Conservation (phyloP, 2,113 vertebrate genomes). For the Pao palembangensis region DNA sequence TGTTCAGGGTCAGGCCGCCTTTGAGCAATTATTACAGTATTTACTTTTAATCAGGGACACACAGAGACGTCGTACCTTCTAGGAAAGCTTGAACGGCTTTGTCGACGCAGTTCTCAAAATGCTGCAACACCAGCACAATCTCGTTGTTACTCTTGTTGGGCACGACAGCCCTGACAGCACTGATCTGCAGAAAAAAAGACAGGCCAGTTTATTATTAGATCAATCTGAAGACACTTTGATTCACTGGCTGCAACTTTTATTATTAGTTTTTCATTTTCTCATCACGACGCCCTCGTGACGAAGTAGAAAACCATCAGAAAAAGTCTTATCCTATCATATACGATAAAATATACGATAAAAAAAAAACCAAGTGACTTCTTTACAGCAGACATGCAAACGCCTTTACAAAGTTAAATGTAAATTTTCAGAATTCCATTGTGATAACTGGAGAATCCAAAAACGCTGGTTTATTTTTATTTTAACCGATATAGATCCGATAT, state of each 20-base stretch:
- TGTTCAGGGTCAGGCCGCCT: not conserved
- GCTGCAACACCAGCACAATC: slow-evolving; percentile 92
- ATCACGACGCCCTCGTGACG: too few relatives aligned
- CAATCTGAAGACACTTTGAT: too few relatives aligned
- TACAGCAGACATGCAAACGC: too few relatives aligned
- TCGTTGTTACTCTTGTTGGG: slow-evolving; percentile 98
- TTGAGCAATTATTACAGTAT: not conserved
- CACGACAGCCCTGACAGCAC: slow-evolving; percentile 87
- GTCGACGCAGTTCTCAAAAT: slow-evolving; percentile 93
- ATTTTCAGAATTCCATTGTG: not conserved
- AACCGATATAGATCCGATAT: not conserved
- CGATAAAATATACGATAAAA: too few relatives aligned
- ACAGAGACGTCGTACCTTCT: slow-evolving; percentile 79
- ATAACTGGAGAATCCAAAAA: not conserved
- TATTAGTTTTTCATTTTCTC: too few relatives aligned
- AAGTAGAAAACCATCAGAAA: too few relatives aligned
- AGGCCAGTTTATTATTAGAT: not conserved
- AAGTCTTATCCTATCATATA: too few relatives aligned
- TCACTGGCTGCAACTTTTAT: too few relatives aligned
- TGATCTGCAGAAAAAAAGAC: slow-evolving; percentile 75
- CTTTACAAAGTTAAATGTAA: too few relatives aligned
- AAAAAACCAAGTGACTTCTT: too few relatives aligned
- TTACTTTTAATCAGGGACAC: not conserved
- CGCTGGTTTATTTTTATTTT: not conserved
- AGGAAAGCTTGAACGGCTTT: slow-evolving; percentile 92